Evolutionary conservation across 2,888 invertebrate species (phyloP), one percentile per base, ranked within the genome.

Genomic region (Acheta domesticus): DNA sequence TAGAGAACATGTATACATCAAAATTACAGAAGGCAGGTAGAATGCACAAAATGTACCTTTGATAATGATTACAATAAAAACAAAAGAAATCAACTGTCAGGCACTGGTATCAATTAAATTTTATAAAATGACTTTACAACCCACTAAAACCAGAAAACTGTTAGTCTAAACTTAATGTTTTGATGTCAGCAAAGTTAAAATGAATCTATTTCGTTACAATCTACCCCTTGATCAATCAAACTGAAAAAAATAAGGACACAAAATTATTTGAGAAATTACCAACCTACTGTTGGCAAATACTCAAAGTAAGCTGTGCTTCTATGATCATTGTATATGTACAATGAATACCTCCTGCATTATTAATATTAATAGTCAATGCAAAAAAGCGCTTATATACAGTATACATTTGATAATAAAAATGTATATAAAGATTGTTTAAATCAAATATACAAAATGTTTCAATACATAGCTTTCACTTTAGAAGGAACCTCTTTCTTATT

Each of bases 391-490:
- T 62, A 62, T 62, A 62, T 62, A 62, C 62, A 62, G 62, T 62
- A 62, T 62, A 62, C 62, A 62, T 62, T 62, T 62, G 62, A 62
- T 62, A 62, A 19, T 62, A 62, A 62, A 62, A 62, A 62, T 62
- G 62, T 62, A 62, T 62, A n/a, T 62, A 62, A 62, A 62, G 62
- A 62, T 62, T 62, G n/a, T 19, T 62, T 62, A 62, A 62, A 62
- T 62, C 62, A 62, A 62, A 62, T 62, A 62, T 62, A 62, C 62
- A 62, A 62, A 62, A 62, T 62, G 62, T 62, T 19, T 62, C 62
- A 62, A 62, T 62, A 62, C 62, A 62, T 62, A 62, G 62, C n/a
- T 62, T 62, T 62, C 62, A 62, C 62, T 62, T 62, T 62, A 62
- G 62, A 62, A 62, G 62, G 62, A 62, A 62, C 62, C 62, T 62